Conservation (phyloP, 2,888 invertebrate genomes). For the Parthenolecanium corni region DNA sequence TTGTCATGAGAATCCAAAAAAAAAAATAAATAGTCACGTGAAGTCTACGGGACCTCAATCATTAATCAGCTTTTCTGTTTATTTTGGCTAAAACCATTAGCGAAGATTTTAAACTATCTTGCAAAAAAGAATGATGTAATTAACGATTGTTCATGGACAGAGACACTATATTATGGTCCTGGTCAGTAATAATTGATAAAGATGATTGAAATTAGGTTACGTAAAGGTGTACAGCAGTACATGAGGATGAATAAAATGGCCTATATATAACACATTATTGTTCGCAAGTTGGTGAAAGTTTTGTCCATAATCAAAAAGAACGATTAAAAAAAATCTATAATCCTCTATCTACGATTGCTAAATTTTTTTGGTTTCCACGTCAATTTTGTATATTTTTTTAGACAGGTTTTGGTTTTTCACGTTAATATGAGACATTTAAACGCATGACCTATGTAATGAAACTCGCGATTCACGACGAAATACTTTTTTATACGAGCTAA, state of each 20-base stretch:
- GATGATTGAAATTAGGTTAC: conserved; percentile 16
- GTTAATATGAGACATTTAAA: too few relatives aligned
- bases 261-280: neutral
- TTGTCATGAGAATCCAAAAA: too few relatives aligned
- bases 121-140: neutral
- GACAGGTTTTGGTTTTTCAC: too few relatives aligned
- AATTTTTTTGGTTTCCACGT: too few relatives aligned
- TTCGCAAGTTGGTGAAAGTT: neutral
- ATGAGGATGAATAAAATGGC: conserved; percentile 9
- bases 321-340: neutral
- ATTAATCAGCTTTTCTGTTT: neutral
- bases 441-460: too few relatives aligned
- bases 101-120: neutral
- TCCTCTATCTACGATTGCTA: neutral
- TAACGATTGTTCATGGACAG: neutral
- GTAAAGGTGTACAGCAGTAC: neutral
- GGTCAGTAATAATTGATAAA: conserved; percentile 21
- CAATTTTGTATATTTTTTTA: too few relatives aligned
- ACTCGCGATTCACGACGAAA: too few relatives aligned
- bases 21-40: too few relatives aligned
- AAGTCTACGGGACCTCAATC: neutral
- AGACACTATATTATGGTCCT: neutral
- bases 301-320: neutral
- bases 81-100: neutral
- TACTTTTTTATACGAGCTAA: too few relatives aligned